Percentiles rank a stretch among this genome's conserved stretches.
Conservation (phyloP, 2,888 invertebrate species). For the Caenorhabditis sp. region DNA sequence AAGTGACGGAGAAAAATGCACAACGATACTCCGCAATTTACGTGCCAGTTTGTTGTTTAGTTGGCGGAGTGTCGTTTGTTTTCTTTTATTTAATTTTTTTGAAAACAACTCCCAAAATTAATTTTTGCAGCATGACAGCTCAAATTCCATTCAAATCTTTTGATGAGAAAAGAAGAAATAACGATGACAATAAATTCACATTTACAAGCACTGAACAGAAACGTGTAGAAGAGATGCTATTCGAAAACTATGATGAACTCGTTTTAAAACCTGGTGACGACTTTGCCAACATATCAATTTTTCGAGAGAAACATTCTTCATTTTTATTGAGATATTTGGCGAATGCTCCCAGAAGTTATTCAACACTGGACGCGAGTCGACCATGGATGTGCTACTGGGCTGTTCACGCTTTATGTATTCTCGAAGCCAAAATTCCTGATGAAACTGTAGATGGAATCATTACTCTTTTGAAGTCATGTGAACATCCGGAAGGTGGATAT, state of each 20-base stretch:
- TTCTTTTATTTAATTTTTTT: constrained; percentile 4
- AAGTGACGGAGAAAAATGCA: constrained; percentile 13
- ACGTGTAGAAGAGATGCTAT: constrained; percentile 42
- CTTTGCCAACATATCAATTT: constrained; percentile 15
- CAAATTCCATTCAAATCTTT: constrained; percentile 34
- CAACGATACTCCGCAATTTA: constrained; percentile 27
- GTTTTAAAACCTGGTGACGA: constrained; percentile 26
- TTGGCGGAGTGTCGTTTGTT: constrained; percentile 3
- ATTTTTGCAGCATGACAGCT: constrained; percentile 14
- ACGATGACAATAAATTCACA: constrained; percentile 51
- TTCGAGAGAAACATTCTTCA: constrained; percentile 31
- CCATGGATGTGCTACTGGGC: constrained; percentile 99
- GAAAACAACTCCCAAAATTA: not conserved
- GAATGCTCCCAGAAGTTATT: constrained; percentile 31
- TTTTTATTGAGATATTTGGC: constrained; percentile 41
- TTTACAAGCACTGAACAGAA: constrained; percentile 57
- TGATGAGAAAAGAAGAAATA: constrained; percentile 25
- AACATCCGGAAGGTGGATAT: constrained; percentile 62
- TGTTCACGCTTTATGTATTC: constrained; percentile 84
- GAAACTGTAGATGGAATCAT: constrained; percentile 42
- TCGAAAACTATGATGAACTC: constrained; percentile 21
- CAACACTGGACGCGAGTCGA: constrained; percentile 88
- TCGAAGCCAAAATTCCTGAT: constrained; percentile 76
- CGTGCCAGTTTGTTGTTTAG: constrained; percentile 17
- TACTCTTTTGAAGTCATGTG: constrained; percentile 67